Base-by-base conservation (phyloP, 1,140 invertebrate species). In the Drosophila equinoxialis region DNA sequence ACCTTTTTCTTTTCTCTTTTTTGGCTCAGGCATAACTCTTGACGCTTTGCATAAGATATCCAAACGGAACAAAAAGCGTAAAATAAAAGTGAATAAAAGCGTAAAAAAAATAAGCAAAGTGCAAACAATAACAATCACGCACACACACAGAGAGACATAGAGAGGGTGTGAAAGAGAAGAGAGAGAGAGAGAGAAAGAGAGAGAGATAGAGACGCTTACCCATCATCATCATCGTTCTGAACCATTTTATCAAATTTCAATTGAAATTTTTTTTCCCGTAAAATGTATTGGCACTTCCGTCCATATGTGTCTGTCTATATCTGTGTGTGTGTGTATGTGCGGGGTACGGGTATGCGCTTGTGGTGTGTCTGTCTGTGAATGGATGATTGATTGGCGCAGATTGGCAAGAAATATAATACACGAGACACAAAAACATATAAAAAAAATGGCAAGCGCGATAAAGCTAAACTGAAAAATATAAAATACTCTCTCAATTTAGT, bases 361-460 rank as follows among this genome's bases (percentile, higher is more conserved):
- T 58, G 48, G 37, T 67, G 39, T 74, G 13, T 30, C 41, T 58
- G 35, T 55, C 65, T 7, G 45, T 48, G 63, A 65, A 67, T 65
- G 58, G 65, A 79, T 82, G 82, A 85, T 85, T 85, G 82, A 87
- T 85, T 82, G 73, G 63, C 79, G 63, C 20, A 86, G 82, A 79
- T 79, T 86, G 74, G 66, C 66, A 55, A 63, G 65, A 87, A 87
- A 73, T 35, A 71, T 69, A 72, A 77, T 72, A 72, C 63, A 74
- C 23, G 13, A 10, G 2, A 39, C 17, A 51, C 45, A 59, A 51
- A 75, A 42, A 78, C 61, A 48, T 30, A 60, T 69, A 23, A 68
- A 20, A 51, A 39, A 45, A 10, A 71, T 37, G 23, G 39, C 23
- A 33, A 39, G 55, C 6, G n/a, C 6, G 48, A 11, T 48, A 20